Conservation (phyloP, 2,888 invertebrate genomes). For the Bombyx huttoni region DNA sequence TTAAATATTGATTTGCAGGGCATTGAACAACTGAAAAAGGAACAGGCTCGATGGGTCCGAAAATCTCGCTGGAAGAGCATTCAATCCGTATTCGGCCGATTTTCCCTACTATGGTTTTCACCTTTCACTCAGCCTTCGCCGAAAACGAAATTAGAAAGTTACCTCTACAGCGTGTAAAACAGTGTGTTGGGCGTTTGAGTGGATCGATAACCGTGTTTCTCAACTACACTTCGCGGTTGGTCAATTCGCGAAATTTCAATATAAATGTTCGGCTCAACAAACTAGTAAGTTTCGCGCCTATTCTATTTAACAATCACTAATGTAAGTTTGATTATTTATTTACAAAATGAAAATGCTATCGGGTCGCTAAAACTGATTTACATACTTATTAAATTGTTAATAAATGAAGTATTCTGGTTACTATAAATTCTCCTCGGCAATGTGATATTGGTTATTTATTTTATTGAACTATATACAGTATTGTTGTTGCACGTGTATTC, state of each 20-base stretch:
- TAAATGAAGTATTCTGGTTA: too few relatives aligned
- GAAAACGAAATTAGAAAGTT: conserved; percentile 83
- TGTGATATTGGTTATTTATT: too few relatives aligned
- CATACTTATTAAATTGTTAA: too few relatives aligned
- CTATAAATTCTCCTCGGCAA: too few relatives aligned
- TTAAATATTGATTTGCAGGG: conserved; percentile 72
- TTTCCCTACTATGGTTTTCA: conserved; percentile 95
- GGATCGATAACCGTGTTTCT: background rate
- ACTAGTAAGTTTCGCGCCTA: background rate
- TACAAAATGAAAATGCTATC: too few relatives aligned
- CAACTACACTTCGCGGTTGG: background rate
- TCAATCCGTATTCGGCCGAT: conserved; percentile 96
- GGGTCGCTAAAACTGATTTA: too few relatives aligned
- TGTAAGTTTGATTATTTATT: background rate
- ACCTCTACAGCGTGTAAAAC: conserved; percentile 86
- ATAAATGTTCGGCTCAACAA: background rate
- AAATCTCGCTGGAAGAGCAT: conserved; percentile 95
- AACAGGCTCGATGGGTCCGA: conserved; percentile 93
- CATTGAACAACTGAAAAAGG: conserved; percentile 97
- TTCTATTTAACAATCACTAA: background rate
- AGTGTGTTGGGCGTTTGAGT: background rate
- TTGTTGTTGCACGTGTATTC: too few relatives aligned
- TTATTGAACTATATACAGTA: too few relatives aligned
- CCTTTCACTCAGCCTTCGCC: conserved; percentile 90
- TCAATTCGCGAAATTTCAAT: background rate